Percentiles rank a stretch among this genome's conserved stretches.
Conservation (phyloP, 2,888 invertebrate genomes). For the Hirtodrosophila cameraria region DNA sequence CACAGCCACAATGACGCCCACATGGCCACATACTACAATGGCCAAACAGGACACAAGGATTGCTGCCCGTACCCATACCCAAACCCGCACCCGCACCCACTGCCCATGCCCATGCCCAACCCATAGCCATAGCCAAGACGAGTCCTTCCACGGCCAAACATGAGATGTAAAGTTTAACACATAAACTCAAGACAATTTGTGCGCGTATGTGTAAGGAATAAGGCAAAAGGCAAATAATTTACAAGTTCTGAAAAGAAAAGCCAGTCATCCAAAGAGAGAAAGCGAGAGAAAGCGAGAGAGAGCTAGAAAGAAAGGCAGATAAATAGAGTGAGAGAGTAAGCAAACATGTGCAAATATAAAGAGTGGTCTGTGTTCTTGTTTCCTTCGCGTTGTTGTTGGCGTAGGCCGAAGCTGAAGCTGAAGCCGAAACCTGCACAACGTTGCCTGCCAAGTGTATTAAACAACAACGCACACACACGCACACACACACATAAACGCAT, state of each 20-base stretch:
- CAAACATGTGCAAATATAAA: conserved; percentile 64
- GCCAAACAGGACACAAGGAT: conserved; percentile 47
- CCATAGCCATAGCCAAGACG: conserved; percentile 24
- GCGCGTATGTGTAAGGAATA: conserved; percentile 76
- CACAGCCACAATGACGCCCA: conserved; percentile 65
- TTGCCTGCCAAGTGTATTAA: conserved; percentile 64
- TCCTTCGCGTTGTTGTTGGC: conserved; percentile 20
- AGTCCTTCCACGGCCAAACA: conserved; percentile 58
- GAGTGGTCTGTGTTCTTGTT: conserved; percentile 49
- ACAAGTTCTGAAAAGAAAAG: conserved; percentile 76
- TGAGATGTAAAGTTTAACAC: conserved; percentile 80
- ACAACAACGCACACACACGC: conserved; percentile 38
- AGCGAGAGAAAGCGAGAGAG: conserved; percentile 10
- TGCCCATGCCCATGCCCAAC: conserved; percentile 8
- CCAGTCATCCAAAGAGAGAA: conserved; percentile 40
- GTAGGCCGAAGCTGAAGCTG: conserved; percentile 31
- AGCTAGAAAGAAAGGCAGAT: conserved; percentile 1
- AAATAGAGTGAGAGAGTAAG: conserved; percentile 10
- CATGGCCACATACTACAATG: conserved; percentile 60
- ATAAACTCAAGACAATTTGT: conserved; percentile 80
- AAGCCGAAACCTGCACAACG: conserved; percentile 45
- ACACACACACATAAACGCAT: conserved; percentile 10
- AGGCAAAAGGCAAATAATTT: conserved; percentile 81
- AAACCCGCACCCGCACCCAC: conserved; percentile 6
- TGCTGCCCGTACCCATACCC: conserved; percentile 6